Base-by-base conservation (phyloP, 2,888 invertebrate genomes). In the Gortyna flavago region DNA sequence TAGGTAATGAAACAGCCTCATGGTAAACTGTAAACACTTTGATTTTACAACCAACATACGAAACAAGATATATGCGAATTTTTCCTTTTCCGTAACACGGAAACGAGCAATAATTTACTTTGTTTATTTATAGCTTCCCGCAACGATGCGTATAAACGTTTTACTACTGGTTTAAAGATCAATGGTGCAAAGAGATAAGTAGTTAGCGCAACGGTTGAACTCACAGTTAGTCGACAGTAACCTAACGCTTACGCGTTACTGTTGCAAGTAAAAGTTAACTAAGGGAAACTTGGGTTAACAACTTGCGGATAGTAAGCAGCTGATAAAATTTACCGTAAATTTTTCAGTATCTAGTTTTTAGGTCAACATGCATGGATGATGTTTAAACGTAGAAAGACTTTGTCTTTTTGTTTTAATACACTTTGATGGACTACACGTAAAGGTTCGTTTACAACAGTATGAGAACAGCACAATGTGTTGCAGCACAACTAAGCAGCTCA, bases 181-280 rank as follows among this genome's bases (percentile, higher is more conserved):
- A 87, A 85, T 87, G 86, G 77, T 64, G 84, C 77, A 80, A 65
- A 72, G 61, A 87, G 86, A 87, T 87, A 85, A 80, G 73, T 81
- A 83, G 81, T 81, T 87, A 81, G 75, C 71, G 69, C 54, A 57
- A 75, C 75, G 77, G 75, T 75, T 81, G 74, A 81, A 75, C 72
- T 78, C 78, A 70, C 69, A 76, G 79, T 83, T 80, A 75, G 75
- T 77, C 68, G 69, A 67, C 76, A 62, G 72, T 84, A 85, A 73
- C 72, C 54, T 13, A 77, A 66, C 65, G 70, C 67, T 68, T 38
- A 59, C 73, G 72, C 35, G 64, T 83, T 71, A 87, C 75, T 80
- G 69, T 73, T 85, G 61, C 65, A 70, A 83, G 75, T 79, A 75
- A 85, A 87, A 77, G 62, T 87, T 87, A 76, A 87, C 85, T 77